phyloP scores from a whole-genome alignment of 2,888 invertebrate genomes.

The Dexiosoma caninum region DNA sequence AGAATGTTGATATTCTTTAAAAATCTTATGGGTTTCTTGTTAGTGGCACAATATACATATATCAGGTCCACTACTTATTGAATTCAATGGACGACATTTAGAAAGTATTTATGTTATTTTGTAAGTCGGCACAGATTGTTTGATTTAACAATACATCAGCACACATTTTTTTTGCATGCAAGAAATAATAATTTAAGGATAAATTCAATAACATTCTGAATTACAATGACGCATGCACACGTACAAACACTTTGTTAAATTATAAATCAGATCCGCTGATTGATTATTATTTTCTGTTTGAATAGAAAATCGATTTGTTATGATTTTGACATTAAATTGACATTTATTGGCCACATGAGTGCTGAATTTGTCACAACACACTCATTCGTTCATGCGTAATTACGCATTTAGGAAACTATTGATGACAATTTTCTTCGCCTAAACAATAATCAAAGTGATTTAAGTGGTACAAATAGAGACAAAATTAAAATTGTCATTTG shows the following conservation, averaged over 20 bases:
- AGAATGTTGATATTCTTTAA: too few species aligned
- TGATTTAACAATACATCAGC: too few species aligned
- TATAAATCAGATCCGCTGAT: constrained; percentile 20
- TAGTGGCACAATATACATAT: too few species aligned
- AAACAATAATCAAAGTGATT: neutral
- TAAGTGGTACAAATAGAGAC: neutral
- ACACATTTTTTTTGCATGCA: too few species aligned
- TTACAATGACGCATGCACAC: neutral
- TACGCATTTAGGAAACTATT: neutral
- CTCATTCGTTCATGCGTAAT: neutral
- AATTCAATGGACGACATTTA: too few species aligned
- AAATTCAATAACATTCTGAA: neutral
- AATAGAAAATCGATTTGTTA: constrained; percentile 50
- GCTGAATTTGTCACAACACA: constrained; percentile 53
- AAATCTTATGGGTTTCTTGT: too few species aligned
- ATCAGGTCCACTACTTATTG: too few species aligned
- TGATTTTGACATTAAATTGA: constrained; percentile 53
- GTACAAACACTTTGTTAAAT: constrained; percentile 4
- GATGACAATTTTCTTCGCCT: neutral
- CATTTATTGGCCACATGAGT: constrained; percentile 59
- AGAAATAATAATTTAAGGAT: too few species aligned
- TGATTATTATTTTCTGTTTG: constrained; percentile 30
- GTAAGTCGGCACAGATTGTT: too few species aligned
- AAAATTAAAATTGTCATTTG: neutral
- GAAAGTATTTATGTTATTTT: too few species aligned